These are phyloP conservation scores for Plagodis dolabraria DNA, from an alignment of 2,888 invertebrate species.

Conservation along the genomic window DNA sequence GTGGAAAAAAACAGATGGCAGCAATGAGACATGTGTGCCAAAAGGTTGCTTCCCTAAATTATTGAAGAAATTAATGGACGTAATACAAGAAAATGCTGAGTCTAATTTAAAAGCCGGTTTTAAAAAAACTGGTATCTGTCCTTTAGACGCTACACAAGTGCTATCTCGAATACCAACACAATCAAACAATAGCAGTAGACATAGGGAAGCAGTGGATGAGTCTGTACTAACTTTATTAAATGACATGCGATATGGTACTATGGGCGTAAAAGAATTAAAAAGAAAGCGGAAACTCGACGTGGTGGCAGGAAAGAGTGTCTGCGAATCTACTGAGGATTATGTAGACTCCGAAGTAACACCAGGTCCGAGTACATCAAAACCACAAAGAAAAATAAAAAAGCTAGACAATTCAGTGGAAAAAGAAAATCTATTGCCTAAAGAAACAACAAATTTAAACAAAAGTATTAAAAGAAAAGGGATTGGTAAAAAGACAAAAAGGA, in stretches of 20 bases:
- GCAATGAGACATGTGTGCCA: constrained; percentile 9
- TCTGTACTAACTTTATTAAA: not conserved
- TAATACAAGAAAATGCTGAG: constrained; percentile 16
- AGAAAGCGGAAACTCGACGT: not conserved
- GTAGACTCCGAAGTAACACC: not conserved
- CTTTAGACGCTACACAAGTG: not conserved
- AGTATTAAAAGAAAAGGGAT: not conserved
- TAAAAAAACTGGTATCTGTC: constrained; percentile 31
- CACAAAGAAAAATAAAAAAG: not conserved
- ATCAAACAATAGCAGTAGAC: not conserved
- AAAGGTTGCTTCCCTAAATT: constrained; percentile 34
- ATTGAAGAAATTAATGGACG: constrained; percentile 26
- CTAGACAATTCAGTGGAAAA: not conserved
- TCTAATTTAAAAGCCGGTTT: constrained; percentile 31
- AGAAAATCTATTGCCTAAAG: not conserved
- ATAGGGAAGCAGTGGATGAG: not conserved
- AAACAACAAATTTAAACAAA: not conserved
- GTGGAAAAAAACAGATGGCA: constrained; percentile 3
- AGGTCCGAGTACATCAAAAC: not conserved
- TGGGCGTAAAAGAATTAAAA: not conserved
- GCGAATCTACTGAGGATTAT: not conserved
- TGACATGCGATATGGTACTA: not conserved
- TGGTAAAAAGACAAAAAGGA: not conserved
- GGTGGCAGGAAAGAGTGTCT: not conserved
- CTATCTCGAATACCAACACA: not conserved